Evolutionary conservation across 2,797 vertebrate genomes (phyloP).

Genomic region (Leuciscus waleckii): DNA sequence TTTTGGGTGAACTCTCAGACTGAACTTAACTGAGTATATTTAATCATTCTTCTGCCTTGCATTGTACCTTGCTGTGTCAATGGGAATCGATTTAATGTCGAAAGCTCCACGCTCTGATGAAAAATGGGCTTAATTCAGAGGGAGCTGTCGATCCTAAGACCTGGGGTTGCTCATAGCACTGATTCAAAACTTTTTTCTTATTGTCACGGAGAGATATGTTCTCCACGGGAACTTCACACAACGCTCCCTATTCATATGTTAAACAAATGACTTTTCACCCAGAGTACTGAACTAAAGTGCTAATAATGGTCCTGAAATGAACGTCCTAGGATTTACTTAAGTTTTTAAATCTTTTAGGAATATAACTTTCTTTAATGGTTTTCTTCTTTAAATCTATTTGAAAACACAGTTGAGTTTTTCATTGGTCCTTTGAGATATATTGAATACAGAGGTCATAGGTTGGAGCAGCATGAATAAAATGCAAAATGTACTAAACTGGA

Average conservation of each 20-base stretch:
- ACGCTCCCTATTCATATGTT: conserved; percentile 19
- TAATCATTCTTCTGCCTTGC: background rate
- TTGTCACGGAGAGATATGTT: conserved; percentile 4
- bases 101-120: conserved; percentile 5
- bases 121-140: conserved; percentile 18
- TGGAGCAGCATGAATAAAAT: conserved; percentile 31
- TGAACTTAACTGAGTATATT: conserved; percentile 7
- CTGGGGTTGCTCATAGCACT: conserved; percentile 1
- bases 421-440: conserved; percentile 29
- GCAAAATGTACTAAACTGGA: conserved; percentile 27
- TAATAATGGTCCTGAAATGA: conserved; percentile 7
- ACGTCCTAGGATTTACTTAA: background rate
- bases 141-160: background rate
- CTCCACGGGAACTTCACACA: background rate
- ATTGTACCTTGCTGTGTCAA: background rate
- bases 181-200: conserved; percentile 15
- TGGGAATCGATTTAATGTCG: conserved; percentile 17
- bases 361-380: conserved; percentile 16
- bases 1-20: background rate
- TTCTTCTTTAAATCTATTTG: conserved; percentile 15
- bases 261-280: conserved; percentile 32
- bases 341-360: conserved; percentile 21
- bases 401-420: conserved; percentile 20
- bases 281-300: background rate
- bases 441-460: conserved; percentile 26